These are phyloP conservation scores for Nematolebias whitei DNA, from an alignment of 2,113 vertebrate species.

Conservation along the genomic window DNA sequence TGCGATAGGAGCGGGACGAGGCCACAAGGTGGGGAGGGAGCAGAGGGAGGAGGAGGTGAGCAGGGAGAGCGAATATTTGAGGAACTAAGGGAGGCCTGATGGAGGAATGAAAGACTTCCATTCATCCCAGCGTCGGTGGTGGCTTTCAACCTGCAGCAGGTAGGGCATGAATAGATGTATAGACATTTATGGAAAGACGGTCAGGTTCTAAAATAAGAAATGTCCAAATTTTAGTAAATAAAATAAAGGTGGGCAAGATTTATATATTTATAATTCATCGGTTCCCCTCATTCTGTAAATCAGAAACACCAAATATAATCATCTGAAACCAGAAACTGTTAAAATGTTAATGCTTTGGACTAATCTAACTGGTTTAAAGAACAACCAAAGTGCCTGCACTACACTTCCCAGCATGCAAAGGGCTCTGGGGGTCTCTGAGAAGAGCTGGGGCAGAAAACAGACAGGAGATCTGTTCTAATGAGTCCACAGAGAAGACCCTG, in stretches of 20 bases:
- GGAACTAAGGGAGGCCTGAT: conserved; percentile 60
- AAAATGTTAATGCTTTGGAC: too few species aligned
- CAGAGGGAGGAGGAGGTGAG: conserved; percentile 49
- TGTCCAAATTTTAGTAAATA: neutral
- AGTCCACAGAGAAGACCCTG: conserved; percentile 73
- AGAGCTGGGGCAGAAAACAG: conserved; percentile 70
- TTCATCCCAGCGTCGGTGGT: conserved; percentile 71
- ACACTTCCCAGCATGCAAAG: conserved; percentile 65
- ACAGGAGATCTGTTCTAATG: conserved; percentile 70
- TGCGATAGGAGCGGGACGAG: conserved; percentile 52
- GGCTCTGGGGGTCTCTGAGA: conserved; percentile 51
- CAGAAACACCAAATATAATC: too few species aligned
- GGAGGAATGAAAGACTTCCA: conserved; percentile 74
- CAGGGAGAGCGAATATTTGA: conserved; percentile 42
- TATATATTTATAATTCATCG: neutral
- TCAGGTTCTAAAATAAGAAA: conserved; percentile 17
- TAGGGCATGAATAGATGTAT: conserved; percentile 59
- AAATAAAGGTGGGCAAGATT: neutral
- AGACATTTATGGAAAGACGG: conserved; percentile 56
- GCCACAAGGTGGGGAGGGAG: conserved; percentile 43
- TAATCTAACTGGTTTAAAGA: neutral
- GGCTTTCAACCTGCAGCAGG: conserved; percentile 62
- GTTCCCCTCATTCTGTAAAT: conserved; percentile 7
- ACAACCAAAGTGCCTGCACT: too few species aligned
- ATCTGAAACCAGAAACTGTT: neutral